These are phyloP conservation scores for Mesocentrotus franciscanus DNA, from an alignment of 53 echinoderm and acorn worm genomes.

Conservation along the genomic window DNA sequence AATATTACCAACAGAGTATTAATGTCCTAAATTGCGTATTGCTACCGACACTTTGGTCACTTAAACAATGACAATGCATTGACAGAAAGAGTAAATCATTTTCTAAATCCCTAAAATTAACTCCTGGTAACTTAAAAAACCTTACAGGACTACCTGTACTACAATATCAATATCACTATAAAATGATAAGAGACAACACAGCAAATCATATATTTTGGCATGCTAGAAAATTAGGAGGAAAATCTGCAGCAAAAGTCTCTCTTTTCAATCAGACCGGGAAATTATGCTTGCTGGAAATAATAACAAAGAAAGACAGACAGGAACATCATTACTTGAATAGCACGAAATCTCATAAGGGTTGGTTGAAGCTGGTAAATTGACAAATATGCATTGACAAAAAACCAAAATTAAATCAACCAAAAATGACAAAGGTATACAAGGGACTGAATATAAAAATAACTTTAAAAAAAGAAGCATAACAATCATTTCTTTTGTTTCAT, in stretches of 20 bases:
- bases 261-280: neutral
- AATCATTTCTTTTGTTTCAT: no score
- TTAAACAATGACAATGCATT: no score
- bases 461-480: no score
- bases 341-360: neutral
- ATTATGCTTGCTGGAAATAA: neutral
- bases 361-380: neutral
- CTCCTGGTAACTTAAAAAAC: no score
- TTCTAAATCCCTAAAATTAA: no score
- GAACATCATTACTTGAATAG: neutral
- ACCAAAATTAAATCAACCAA: neutral
- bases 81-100: no score
- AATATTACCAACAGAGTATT: no score
- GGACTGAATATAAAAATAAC: neutral
- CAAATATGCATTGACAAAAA: neutral
- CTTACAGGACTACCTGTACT: neutral
- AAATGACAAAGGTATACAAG: neutral
- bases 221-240: neutral
- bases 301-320: neutral
- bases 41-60: no score
- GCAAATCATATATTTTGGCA: conserved; percentile 4
- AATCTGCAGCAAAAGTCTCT: neutral
- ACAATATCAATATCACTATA: neutral
- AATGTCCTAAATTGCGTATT: no score
- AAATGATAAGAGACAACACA: neutral